Conservation (phyloP, 2,113 vertebrate species). For the Oreochromis niloticus region DNA sequence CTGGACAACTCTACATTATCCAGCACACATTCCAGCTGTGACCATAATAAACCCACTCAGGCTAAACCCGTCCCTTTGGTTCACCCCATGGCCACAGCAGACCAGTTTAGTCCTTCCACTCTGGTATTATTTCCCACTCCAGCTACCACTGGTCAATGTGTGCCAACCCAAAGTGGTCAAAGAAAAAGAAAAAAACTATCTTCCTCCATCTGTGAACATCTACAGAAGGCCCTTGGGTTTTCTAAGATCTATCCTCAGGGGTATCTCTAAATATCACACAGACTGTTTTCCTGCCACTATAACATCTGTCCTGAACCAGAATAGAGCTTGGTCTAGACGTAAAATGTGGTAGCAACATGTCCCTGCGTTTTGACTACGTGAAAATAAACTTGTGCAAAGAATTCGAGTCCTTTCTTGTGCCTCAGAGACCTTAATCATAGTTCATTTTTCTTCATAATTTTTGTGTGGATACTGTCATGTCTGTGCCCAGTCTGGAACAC, state of each 20-base stretch:
- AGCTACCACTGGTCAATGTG: neutral
- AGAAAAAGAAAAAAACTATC: neutral
- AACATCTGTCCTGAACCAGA: neutral
- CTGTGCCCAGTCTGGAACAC: neutral
- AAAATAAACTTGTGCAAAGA: neutral
- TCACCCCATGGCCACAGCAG: constrained; percentile 5
- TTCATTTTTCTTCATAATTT: neutral
- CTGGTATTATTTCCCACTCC: constrained; percentile 14
- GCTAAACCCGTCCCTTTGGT: constrained; percentile 11
- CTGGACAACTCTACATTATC: neutral
- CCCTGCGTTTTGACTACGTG: neutral
- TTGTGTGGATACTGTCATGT: neutral
- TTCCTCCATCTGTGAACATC: neutral
- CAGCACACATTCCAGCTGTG: constrained; percentile 18
- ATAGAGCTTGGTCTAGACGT: constrained; percentile 5
- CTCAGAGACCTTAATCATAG: neutral
- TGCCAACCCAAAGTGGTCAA: neutral
- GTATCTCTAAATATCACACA: neutral
- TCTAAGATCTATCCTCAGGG: neutral
- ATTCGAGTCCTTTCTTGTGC: neutral
- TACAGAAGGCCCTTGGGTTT: neutral
- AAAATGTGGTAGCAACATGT: neutral
- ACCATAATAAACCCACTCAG: neutral
- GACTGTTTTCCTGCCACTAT: neutral
- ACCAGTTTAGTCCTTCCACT: constrained; percentile 14